A percentile compares a stretch with the other conserved stretches of the same genome.
phyloP scores from a whole-genome alignment of 2,113 vertebrate genomes.

The Rhadina sibilatrix region DNA sequence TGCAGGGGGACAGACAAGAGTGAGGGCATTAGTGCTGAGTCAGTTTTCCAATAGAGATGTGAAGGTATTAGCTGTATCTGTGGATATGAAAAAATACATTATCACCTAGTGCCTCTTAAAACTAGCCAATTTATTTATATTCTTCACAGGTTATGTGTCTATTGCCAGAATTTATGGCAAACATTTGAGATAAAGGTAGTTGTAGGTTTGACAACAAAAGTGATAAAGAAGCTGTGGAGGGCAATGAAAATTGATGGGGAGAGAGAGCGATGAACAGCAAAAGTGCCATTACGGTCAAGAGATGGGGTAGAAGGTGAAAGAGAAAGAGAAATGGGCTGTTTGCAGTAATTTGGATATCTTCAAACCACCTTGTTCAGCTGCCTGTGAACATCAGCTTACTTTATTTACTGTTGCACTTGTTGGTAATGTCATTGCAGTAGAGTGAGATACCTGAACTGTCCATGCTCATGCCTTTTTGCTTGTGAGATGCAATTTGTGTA shows the following conservation, averaged over 20 bases:
- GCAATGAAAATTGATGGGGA: conserved; percentile 77
- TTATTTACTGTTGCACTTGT: conserved; percentile 35
- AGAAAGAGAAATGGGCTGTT: conserved; percentile 36
- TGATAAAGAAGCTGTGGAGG: conserved; percentile 74
- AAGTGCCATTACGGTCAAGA: conserved; percentile 65
- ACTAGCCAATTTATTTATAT: conserved; percentile 70
- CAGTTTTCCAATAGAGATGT: conserved; percentile 56
- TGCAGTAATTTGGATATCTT: conserved; percentile 42
- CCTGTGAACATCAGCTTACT: neutral
- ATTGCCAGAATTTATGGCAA: conserved; percentile 72
- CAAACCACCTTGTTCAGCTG: conserved; percentile 40
- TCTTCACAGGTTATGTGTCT: conserved; percentile 65
- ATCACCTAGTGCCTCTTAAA: conserved; percentile 70
- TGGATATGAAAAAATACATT: conserved; percentile 73
- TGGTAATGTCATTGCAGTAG: neutral
- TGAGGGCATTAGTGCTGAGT: conserved; percentile 37
- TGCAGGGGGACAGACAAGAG: conserved; percentile 11
- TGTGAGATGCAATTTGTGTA: neutral
- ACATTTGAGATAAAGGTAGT: conserved; percentile 75
- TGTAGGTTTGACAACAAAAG: conserved; percentile 77
- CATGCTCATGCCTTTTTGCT: neutral
- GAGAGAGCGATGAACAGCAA: conserved; percentile 67
- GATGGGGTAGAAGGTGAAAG: conserved; percentile 51
- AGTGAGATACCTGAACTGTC: neutral
- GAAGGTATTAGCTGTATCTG: conserved; percentile 61